Evolutionary conservation across 2,888 invertebrate genomes (phyloP).

Genomic region (Epicampocera succincta): DNA sequence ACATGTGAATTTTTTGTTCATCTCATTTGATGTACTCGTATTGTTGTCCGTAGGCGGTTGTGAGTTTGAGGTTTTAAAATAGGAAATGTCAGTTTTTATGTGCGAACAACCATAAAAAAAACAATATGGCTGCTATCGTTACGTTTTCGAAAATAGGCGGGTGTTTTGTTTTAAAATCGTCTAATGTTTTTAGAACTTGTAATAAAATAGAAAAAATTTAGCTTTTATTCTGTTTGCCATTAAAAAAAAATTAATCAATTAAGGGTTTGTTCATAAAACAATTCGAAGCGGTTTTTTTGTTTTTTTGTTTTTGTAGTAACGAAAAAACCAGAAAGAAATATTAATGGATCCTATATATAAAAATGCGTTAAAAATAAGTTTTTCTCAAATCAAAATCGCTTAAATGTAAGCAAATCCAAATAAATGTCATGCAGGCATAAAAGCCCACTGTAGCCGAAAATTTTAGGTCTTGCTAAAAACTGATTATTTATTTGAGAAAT

Average conservation of each 20-base stretch:
- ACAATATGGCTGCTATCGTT: slow-evolving; percentile 58
- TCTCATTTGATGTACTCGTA: slow-evolving; percentile 59
- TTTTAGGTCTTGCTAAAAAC: no score
- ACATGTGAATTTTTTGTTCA: slow-evolving; percentile 15
- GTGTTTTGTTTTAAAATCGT: slow-evolving; percentile 27
- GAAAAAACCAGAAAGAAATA: no score
- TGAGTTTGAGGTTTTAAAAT: slow-evolving; percentile 54
- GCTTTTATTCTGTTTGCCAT: slow-evolving; percentile 26
- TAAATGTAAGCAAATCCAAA: no score
- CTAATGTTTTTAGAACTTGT: background rate
- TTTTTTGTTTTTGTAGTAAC: no score
- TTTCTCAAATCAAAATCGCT: no score
- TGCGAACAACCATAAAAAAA: slow-evolving; percentile 2
- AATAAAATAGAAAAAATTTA: slow-evolving; percentile 41
- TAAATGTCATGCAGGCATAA: no score
- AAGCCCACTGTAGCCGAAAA: no score
- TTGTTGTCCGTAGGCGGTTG: slow-evolving; percentile 34
- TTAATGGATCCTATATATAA: no score
- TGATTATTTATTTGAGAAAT: no score
- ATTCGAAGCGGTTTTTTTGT: slow-evolving; percentile 2
- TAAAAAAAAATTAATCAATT: slow-evolving; percentile 5
- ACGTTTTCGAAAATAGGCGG: slow-evolving; percentile 49
- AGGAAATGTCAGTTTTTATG: slow-evolving; percentile 58
- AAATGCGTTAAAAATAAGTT: no score
- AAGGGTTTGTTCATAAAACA: slow-evolving; percentile 17